phyloP scores from a whole-genome alignment of 2,113 vertebrate species.

The Anser brachyrhynchus region DNA sequence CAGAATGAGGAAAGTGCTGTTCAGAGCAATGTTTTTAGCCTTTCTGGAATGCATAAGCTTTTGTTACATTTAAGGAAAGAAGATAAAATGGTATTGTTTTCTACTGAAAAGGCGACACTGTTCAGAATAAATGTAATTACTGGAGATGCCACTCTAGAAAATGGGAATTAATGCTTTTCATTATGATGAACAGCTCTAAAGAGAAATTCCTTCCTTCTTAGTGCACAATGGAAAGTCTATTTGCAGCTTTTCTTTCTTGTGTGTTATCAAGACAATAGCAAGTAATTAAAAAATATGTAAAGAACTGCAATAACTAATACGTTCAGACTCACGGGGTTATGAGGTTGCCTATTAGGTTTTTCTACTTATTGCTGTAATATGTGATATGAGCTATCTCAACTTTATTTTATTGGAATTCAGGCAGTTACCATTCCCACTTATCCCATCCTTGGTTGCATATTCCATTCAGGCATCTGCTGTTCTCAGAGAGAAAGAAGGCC shows the following conservation, averaged over 20 bases:
- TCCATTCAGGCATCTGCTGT: not conserved
- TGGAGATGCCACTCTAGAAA: not conserved
- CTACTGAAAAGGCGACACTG: not conserved
- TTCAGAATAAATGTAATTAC: not conserved
- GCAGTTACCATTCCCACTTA: not conserved
- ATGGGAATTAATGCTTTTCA: not conserved
- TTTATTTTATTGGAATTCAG: not conserved
- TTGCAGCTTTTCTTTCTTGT: not conserved
- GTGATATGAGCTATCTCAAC: not conserved
- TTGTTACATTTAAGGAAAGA: not conserved
- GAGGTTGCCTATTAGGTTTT: not conserved
- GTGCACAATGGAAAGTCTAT: not conserved
- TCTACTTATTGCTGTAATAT: not conserved
- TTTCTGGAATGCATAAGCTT: not conserved
- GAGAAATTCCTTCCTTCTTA: not conserved
- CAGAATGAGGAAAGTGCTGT: not conserved
- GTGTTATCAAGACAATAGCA: not conserved
- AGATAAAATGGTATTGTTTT: conserved; percentile 3
- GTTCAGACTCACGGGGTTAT: not conserved
- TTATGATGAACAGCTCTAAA: not conserved
- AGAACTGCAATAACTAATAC: not conserved
- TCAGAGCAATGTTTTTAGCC: not conserved
- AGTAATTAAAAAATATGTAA: conserved; percentile 23
- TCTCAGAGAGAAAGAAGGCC: not conserved
- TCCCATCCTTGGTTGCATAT: not conserved